Base-by-base conservation (phyloP, 2,888 invertebrate genomes). In the Euphydryas editha region DNA sequence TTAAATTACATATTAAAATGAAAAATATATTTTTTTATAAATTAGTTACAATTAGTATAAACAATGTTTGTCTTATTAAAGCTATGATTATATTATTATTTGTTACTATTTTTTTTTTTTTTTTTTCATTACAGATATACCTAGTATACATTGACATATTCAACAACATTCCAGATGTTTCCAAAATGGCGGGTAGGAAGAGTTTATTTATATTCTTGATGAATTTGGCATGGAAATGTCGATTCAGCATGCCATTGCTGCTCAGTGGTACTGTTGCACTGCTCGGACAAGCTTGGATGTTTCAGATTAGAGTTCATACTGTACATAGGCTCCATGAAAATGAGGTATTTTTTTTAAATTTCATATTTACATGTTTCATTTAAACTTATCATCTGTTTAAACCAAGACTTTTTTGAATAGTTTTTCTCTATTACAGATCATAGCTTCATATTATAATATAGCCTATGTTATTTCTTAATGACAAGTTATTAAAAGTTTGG, bases 151-250 rank as follows among this genome's bases (percentile, higher is more conserved):
- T 47, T 20, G n/a, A 46, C 18, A 60, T 42, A 5, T 20, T 44
- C 42, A 5, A n/a, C 42, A 44, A 44, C 42, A 49, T 58, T 68
- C 49, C 59, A 60, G 67, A 51, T 42, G 44, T 18, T 66, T 55
- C 11, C 62, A 60, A 17, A 20, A 90, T 90, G 90, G 84, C 81
- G 10, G 82, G 81, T 11, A 85, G 84, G 59, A 88, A 91, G 78
- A 85, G 88, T 67, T 82, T 93, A 71, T 93, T 93, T 82, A 84
- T 93, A 71, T 93, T 93, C 80, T 86, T 93, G 78, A 93, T 93
- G 92, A 86, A 86, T 13, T 79, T 93, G 74, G 93, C 93, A 61
- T 93, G 93, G 93, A 83, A 84, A 70, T 92, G 87, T 73, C 85
- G 93, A n/a, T 91, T 81, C 83, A 91, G 89, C 70, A 88, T 93